Conservation (phyloP, 2,888 invertebrate species). For the Heliconius ethilla region DNA sequence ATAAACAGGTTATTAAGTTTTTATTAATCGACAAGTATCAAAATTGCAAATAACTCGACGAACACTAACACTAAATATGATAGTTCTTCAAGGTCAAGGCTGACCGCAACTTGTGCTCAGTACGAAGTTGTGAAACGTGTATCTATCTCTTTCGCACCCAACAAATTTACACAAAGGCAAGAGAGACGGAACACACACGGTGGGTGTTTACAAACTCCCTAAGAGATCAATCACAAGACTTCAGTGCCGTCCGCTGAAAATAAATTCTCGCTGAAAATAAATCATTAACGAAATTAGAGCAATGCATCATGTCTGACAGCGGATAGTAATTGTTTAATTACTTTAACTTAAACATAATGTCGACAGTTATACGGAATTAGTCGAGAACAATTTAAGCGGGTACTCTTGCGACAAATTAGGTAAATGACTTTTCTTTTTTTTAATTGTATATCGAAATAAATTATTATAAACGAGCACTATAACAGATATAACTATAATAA, state of each 20-base stretch:
- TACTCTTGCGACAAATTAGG: background rate
- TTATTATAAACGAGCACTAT: too few relatives aligned
- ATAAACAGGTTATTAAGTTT: conserved; percentile 4
- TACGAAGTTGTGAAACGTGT: conserved; percentile 50
- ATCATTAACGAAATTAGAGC: conserved; percentile 63
- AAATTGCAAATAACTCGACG: conserved; percentile 60
- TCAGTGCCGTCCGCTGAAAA: conserved; percentile 59
- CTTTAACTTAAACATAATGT: conserved; percentile 16
- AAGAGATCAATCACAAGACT: conserved; percentile 66
- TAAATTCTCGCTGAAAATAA: conserved; percentile 70
- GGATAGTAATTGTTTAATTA: conserved; percentile 21
- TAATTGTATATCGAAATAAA: background rate
- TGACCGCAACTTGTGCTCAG: conserved; percentile 62
- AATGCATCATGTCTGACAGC: conserved; percentile 30
- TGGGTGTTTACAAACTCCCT: conserved; percentile 50
- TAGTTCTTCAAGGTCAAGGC: conserved; percentile 75
- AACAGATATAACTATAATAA: background rate
- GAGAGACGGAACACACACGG: conserved; percentile 51
- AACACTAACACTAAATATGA: conserved; percentile 44
- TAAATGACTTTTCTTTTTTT: background rate
- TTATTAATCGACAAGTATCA: conserved; percentile 40
- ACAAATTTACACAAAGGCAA: conserved; percentile 42
- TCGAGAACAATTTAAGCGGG: background rate
- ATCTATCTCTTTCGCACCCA: conserved; percentile 56
- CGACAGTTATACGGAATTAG: conserved; percentile 3